Base-by-base conservation (phyloP, 92 coral and sea anemone genomes). In the Porites rus region DNA sequence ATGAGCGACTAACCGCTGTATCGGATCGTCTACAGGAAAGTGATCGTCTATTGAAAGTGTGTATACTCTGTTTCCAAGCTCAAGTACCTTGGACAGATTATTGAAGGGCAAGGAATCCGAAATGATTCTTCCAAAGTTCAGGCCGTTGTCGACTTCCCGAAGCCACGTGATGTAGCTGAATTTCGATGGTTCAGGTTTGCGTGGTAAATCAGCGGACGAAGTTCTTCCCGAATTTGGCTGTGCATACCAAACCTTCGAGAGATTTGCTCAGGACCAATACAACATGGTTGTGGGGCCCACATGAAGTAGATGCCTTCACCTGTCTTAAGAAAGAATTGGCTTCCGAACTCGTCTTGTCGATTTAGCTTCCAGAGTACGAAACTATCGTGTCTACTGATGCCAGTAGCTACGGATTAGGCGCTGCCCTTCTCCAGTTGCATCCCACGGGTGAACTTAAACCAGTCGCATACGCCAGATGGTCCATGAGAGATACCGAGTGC, bases 111-210 rank as follows among this genome's bases (percentile, higher is more conserved):
- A 50, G 91, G 88, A 68, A 61, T 89, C 43, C 77, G 77, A 85
- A 78, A 87, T 77, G 76, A 84, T 17, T 89, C 71, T 72, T 70
- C 77, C 51, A 77, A 89, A 75, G 89, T 59, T 51, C 69, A 83
- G 76, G 76, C 86, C 72, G 72, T 76, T 51, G 51, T 52, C 20
- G 77, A 74, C 81, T 72, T 87, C 61, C 38, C 86, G 19, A 58
- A 65, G 63, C 86, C 81, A 60, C 66, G 74, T 28, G 76, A 83
- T 64, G 20, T 80, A 61, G 71, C 84, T 52, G 77, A 71, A 77
- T 87, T 90, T 65, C 75, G 90, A 72, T 71, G 93, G 46, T 90
- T 90, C 78, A 63, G 28, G 28, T 90, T 31, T 90, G 85, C 60
- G 19, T 90, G 88, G 90, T 73, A 31, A 90, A 86, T 66, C 91